Conservation (phyloP, 1,140 invertebrate genomes). For the Popillia japonica region DNA sequence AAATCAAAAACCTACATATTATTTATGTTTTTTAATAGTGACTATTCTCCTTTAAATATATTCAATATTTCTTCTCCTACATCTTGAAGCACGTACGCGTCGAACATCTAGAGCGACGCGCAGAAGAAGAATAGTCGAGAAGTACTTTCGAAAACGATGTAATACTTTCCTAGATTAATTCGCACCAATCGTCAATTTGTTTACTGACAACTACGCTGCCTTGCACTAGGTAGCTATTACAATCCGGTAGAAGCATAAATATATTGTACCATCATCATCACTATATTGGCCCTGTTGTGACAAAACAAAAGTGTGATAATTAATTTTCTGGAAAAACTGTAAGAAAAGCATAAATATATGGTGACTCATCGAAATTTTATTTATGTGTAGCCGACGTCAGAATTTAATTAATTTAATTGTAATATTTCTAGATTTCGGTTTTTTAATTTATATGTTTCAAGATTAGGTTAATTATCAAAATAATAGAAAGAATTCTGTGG, state of each 20-base stretch:
- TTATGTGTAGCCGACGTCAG: too few relatives aligned
- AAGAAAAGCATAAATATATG: too few relatives aligned
- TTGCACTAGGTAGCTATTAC: too few relatives aligned
- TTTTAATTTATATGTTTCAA: slow-evolving; percentile 18
- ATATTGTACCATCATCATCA: not conserved
- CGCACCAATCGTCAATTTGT: not conserved
- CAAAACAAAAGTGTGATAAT: not conserved
- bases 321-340: not conserved
- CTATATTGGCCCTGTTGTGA: not conserved
- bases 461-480: slow-evolving; percentile 27
- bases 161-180: slow-evolving; percentile 32
- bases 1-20: not conserved
- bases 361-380: too few relatives aligned
- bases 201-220: not conserved
- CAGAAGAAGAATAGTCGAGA: slow-evolving; percentile 17
- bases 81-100: not conserved
- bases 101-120: slow-evolving; percentile 30
- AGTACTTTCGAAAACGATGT: slow-evolving; percentile 26
- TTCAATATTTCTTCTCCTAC: not conserved
- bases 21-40: not conserved
- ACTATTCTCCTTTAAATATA: not conserved
- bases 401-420: too few relatives aligned
- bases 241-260: not conserved
- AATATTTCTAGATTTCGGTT: not conserved
- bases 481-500: not conserved